Evolutionary conservation across 2,888 invertebrate genomes (phyloP), one percentile per base, ranked within the genome.

Genomic region (Lasioglossum marginatum): DNA sequence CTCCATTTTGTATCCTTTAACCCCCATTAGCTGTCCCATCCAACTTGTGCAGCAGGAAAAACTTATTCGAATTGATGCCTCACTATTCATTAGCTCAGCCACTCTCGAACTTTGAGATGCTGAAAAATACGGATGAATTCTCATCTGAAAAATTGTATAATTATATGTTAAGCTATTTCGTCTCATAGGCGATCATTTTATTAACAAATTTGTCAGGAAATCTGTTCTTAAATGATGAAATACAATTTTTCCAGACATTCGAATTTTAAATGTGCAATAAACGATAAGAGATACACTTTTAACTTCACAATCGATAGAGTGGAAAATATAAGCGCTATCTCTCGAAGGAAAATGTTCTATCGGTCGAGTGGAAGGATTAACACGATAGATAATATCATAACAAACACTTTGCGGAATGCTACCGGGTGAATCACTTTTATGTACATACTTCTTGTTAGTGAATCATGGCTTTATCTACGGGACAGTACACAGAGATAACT

Each of bases 401-500:
- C 14, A 63, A 63, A 63, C 31, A 63, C 63, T 31, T 31, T 31
- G 31, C 6, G 16, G 2, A 63, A 14, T 14, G 14, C 27, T 0
- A 27, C 27, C 31, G 31, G 2, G 2, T 6, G 31, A 63, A 63
- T 63, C 63, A 31, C 31, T 31, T 19, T 31, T 31, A 5, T 16
- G 27, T 8, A 23, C 0, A n/a, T 23, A 31, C 19, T 19, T 23
- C 68, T 37, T 34, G 34, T 34, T 19, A 68, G 37, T 34, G 37
- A 37, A 68, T 37, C 37, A 14, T 5, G n/a, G 70, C 70, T 70
- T 70, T 70, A 70, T 70, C 70, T 40, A 70, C n/a, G n/a, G n/a
- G n/a, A 12, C 37, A n/a, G 70, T 37, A n/a, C n/a, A n/a, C 40
- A 4, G 12, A 70, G 70, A 70, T 70, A 70, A 70, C 68, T 40